Evolutionary conservation across 2,797 vertebrate genomes (phyloP).

Genomic region (Thunnus albacares): DNA sequence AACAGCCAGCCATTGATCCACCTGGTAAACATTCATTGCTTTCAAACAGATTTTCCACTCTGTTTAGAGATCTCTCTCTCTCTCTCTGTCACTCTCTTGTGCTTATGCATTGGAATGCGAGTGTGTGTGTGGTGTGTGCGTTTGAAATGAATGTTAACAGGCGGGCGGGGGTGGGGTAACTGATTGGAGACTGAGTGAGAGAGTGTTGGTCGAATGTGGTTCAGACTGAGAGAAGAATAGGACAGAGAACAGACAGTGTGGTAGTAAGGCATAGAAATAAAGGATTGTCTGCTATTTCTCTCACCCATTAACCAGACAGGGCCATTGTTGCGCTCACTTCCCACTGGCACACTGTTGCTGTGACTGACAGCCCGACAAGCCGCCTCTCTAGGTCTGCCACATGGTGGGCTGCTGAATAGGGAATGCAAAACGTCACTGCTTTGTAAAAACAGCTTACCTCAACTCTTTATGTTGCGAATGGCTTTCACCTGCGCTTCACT

Average conservation of each 20-base stretch:
- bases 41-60: constrained; percentile 74
- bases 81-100: constrained; percentile 42
- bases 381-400: constrained; percentile 81
- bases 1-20: constrained; percentile 72
- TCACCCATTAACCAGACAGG: constrained; percentile 84
- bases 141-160: constrained; percentile 80
- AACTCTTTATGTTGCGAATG: constrained; percentile 65
- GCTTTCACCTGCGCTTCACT: constrained; percentile 72
- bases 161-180: constrained; percentile 74
- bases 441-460: constrained; percentile 79
- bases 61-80: constrained; percentile 63
- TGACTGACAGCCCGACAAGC: constrained; percentile 84
- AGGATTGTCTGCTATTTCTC: constrained; percentile 79
- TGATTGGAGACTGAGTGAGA: constrained; percentile 66
- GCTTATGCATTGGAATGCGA: constrained; percentile 75
- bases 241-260: constrained; percentile 71
- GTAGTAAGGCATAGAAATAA: constrained; percentile 75
- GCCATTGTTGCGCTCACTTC: constrained; percentile 81
- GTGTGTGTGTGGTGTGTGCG: constrained; percentile 62
- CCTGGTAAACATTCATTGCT: constrained; percentile 79
- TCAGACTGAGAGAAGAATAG: constrained; percentile 67
- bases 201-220: constrained; percentile 74
- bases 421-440: constrained; percentile 70
- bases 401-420: constrained; percentile 83
- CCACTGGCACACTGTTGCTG: constrained; percentile 80